phyloP scores from a whole-genome alignment of 2,113 vertebrate species.

The Galeopterus variegatus region DNA sequence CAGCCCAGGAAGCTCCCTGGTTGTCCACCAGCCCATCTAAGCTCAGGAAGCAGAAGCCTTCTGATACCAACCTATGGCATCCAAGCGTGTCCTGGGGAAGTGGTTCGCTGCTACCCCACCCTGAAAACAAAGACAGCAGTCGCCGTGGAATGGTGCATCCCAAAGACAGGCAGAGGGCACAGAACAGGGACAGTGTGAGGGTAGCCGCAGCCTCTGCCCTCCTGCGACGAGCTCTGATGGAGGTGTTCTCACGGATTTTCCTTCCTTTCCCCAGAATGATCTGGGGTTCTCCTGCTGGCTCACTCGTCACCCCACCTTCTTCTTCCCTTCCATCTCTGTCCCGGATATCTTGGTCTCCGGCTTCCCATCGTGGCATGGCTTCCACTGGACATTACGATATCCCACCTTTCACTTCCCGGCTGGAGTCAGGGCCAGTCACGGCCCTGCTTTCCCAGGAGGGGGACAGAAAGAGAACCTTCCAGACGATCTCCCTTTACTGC shows the following conservation, averaged over 20 bases:
- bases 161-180: neutral
- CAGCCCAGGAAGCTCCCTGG: neutral
- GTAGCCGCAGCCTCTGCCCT: neutral
- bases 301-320: fast-evolving
- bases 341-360: neutral
- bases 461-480: neutral
- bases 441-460: neutral
- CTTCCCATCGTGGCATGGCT: neutral
- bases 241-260: neutral
- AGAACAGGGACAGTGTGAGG: no score
- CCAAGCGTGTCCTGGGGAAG: neutral
- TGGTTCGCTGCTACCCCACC: neutral
- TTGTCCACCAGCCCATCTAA: neutral
- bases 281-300: neutral
- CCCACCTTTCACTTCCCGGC: neutral
- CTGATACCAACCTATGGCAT: neutral
- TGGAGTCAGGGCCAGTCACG: neutral
- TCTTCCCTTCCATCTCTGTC: neutral
- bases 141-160: neutral
- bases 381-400: neutral
- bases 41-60: neutral
- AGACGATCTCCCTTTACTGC: fast-evolving
- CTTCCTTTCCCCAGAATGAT: neutral
- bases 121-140: neutral
- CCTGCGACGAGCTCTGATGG: neutral